Base-by-base conservation (phyloP, 1,140 invertebrate species). In the Papilio glaucus region DNA sequence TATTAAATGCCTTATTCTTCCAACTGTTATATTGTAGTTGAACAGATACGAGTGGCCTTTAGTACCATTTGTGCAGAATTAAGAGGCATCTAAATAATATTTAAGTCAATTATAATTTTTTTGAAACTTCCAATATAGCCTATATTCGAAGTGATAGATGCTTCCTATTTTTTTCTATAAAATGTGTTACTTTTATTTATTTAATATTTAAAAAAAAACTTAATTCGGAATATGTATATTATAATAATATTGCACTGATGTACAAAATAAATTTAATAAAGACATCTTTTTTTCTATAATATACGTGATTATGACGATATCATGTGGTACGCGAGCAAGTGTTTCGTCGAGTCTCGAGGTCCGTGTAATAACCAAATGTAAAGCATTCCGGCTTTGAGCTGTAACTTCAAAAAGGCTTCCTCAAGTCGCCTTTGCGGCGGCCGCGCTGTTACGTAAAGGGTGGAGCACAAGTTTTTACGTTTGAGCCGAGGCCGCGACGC, bases 391-490 rank as follows among this genome's bases (percentile, higher is more conserved):
- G 82, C 88, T 89, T 89, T 87, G 88, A 89, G 79, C 72, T 76
- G 77, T 73, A 89, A 90, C 84, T 90, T 89, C 79, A 82, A 80
- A 90, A 90, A 88, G 85, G 85, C 83, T 89, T 86, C 87, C 83
- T 74, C 79, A 80, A 75, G 74, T 77, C 75, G 76, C 75, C 73
- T 79, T 74, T 72, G 73, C 75, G 75, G 72, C 79, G 75, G 72
- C 79, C 85, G 79, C 83, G 78, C 81, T 82, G 86, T 89, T 88
- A 87, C 85, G 76, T 86, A 86, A 89, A 89, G 87, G 86, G 86
- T 87, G 79, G 81, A 85, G 87, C 83, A 86, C 86, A 92, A 91
- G 84, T 93, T 93, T 92, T 88, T 90, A 85, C 84, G 89, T 91
- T 86, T 85, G 83, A 87, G 80, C 77, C 83, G 86, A 80, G 78